Evolutionary conservation across 2,113 vertebrate genomes (phyloP).

Genomic region (Chloropsis hardwickii): DNA sequence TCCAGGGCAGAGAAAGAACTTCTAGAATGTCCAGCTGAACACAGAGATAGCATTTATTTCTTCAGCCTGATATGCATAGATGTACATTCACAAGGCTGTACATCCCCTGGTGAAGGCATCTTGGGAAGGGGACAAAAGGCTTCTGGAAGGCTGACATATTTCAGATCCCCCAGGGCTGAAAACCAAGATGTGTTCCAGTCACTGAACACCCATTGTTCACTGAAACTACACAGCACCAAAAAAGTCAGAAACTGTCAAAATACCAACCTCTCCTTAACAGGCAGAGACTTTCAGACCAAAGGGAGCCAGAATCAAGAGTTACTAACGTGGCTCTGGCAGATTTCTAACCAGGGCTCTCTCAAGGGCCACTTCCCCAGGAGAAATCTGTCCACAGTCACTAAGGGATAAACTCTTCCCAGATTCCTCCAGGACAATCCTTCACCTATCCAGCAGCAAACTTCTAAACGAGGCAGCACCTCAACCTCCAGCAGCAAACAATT

Average conservation of each 20-base stretch:
- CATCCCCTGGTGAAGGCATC: not conserved
- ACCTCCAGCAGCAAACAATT: constrained; percentile 27
- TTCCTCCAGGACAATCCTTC: not conserved
- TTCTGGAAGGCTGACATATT: not conserved
- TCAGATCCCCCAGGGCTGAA: not conserved
- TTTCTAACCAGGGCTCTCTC: not conserved
- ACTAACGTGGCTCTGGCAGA: not conserved
- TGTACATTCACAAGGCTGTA: not conserved
- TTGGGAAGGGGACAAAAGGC: not conserved
- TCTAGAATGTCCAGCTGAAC: not conserved
- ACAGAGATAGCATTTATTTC: not conserved
- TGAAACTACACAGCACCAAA: not conserved
- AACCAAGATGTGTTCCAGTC: not conserved
- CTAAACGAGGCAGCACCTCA: constrained; percentile 13
- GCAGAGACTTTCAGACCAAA: not conserved
- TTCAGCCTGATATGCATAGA: not conserved
- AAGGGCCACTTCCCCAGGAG: not conserved
- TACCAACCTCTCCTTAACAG: not conserved
- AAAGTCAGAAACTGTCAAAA: not conserved
- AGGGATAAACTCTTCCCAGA: not conserved
- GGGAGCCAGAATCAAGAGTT: not conserved
- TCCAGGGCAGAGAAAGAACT: not conserved
- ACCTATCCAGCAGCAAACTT: not conserved
- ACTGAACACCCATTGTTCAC: not conserved
- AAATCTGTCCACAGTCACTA: not conserved